Evolutionary conservation across 2,113 vertebrate genomes (phyloP), one percentile per base, ranked within the genome.

Genomic region (Chlorocebus sabaeus): DNA sequence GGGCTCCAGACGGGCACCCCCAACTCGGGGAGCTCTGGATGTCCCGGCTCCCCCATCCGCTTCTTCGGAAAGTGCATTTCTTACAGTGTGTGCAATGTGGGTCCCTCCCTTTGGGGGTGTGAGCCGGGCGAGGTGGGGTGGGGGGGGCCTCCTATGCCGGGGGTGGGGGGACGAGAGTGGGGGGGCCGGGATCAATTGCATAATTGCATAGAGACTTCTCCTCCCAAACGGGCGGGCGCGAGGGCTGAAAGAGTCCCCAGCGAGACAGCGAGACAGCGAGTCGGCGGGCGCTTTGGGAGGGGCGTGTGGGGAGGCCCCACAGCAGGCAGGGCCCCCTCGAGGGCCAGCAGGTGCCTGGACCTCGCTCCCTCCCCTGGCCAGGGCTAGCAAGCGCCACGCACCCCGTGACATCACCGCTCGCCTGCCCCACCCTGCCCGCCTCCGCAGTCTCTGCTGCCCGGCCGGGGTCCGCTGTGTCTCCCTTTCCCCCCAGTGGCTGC

Each of bases 51-150:
- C 48, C 52, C 57, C 84, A 52, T 86, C 84, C 92, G 94, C 82
- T 61, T 84, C 85, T 90, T 94, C 12, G 18, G 86, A 98, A 98
- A 97, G 98, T 97, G 98, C 98, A 98, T 98, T 98, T 98, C 98
- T 98, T 98, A 98, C 97, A 97, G 97, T 97, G 97, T 98, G 98
- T 98, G 98, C 98, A 98, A 98, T 83, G 90, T 80, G 95, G 93
- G 23, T 83, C 94, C 73, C 97, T 80, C 76, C 68, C 89, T 57
- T 1, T 48, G 72, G n/a, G 83, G 91, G 35, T 7, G 75, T 38
- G 18, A 50, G 73, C 92, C 5, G 22, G 27, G 64, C 12, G 8
- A 45, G 70, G 45, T 6, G 22, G 20, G 70, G 55, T 12, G 81
- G 12, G 20, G 38, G 30, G 35, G 55, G 92, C 91, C 92, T 89